These are phyloP conservation scores for Hemiprocne comata DNA, from an alignment of 2,113 vertebrate genomes.

Conservation along the genomic window DNA sequence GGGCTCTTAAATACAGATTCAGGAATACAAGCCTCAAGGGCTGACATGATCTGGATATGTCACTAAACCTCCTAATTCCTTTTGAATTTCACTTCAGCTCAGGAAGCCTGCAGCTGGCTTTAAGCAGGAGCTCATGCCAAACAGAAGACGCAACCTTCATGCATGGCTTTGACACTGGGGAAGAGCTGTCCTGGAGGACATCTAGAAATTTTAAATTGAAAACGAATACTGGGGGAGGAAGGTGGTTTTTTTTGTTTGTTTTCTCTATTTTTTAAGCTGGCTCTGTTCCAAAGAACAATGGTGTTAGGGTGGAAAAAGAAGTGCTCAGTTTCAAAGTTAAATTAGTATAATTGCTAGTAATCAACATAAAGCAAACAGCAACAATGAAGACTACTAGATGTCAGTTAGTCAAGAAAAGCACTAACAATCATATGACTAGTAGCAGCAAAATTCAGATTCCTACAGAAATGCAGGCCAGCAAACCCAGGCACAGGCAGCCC, in stretches of 20 bases:
- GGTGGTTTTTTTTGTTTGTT: neutral
- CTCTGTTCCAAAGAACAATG: neutral
- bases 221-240: neutral
- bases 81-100: neutral
- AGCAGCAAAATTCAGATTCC: neutral
- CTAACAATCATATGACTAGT: neutral
- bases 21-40: neutral
- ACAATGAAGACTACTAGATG: neutral
- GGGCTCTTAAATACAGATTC: neutral
- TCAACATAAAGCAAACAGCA: neutral
- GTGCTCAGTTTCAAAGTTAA: neutral
- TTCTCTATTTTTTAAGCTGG: neutral
- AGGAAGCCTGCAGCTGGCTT: neutral
- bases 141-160: neutral
- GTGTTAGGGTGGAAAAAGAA: neutral
- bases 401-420: neutral
- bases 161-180: neutral
- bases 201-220: neutral
- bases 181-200: neutral
- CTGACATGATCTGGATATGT: slow-evolving; percentile 26
- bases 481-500: neutral
- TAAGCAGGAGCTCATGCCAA: neutral
- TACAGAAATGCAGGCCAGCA: neutral
- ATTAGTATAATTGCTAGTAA: neutral
- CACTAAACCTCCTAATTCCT: neutral